Percentiles rank a stretch among this genome's conserved stretches.
These are phyloP conservation scores for Epinotia nisella DNA, from an alignment of 2,888 invertebrate genomes.

Conservation along the genomic window DNA sequence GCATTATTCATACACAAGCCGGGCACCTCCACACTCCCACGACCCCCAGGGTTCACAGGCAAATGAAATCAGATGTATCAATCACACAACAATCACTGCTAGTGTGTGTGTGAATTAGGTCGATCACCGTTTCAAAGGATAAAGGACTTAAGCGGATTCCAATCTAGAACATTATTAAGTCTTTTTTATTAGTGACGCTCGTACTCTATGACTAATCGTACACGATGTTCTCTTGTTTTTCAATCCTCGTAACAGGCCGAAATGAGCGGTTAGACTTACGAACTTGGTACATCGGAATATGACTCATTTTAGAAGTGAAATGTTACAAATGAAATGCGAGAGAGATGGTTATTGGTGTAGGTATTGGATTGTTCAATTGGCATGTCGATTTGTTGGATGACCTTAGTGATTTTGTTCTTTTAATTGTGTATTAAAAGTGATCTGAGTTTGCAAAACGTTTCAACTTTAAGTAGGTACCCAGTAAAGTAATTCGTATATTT, in stretches of 20 bases:
- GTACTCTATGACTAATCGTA: slow-evolving; percentile 38
- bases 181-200: slow-evolving; percentile 5
- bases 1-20: slow-evolving; percentile 36
- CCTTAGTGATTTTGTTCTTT: slow-evolving; percentile 26
- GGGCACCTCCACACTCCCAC: slow-evolving; percentile 44
- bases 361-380: slow-evolving; percentile 30
- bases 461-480: background rate
- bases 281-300: background rate
- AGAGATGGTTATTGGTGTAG: background rate
- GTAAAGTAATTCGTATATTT: background rate
- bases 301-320: background rate
- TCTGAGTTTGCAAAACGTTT: slow-evolving; percentile 8
- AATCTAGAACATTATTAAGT: background rate
- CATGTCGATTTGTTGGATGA: slow-evolving; percentile 29
- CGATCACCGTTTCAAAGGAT: background rate
- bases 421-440: slow-evolving; percentile 25
- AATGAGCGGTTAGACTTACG: background rate
- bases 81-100: slow-evolving; percentile 44
- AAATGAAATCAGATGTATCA: slow-evolving; percentile 48
- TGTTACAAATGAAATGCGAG: background rate
- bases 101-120: slow-evolving; percentile 44
- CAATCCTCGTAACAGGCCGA: slow-evolving; percentile 4
- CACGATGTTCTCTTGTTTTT: slow-evolving; percentile 26
- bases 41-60: slow-evolving; percentile 45
- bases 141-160: slow-evolving; percentile 2